These are phyloP conservation scores for Sander lucioperca DNA, from an alignment of 2,113 vertebrate genomes.

Conservation along the genomic window DNA sequence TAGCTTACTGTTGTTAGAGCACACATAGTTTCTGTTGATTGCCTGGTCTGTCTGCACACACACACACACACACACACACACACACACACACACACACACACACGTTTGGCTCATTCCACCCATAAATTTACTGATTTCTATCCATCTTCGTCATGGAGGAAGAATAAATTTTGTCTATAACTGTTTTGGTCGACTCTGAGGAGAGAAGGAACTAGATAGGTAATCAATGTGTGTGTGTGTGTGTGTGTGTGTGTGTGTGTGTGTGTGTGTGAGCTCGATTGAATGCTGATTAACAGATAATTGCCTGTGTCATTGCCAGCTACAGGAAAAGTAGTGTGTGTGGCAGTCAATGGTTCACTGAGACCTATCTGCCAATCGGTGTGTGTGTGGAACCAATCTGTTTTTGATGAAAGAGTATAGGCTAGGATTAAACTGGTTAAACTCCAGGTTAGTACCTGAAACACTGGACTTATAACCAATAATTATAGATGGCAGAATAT, in stretches of 20 bases:
- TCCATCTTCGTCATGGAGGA: slow-evolving; percentile 25
- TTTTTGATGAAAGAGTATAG: too few relatives aligned
- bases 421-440: too few relatives aligned
- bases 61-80: slow-evolving; percentile 2
- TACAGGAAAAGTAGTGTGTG: too few relatives aligned
- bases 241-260: neutral
- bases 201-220: neutral
- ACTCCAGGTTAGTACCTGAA: too few relatives aligned
- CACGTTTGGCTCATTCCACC: slow-evolving; percentile 8
- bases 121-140: slow-evolving; percentile 13
- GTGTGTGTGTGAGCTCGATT: neutral
- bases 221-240: slow-evolving; percentile 35
- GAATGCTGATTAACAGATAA: too few relatives aligned
- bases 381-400: neutral
- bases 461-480: too few relatives aligned
- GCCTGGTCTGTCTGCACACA: neutral
- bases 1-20: neutral
- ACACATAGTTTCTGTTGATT: neutral
- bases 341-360: too few relatives aligned
- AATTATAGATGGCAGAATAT: too few relatives aligned
- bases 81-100: neutral
- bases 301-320: too few relatives aligned
- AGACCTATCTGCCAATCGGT: too few relatives aligned
- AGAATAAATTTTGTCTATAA: slow-evolving; percentile 18
- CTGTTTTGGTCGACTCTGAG: slow-evolving; percentile 4